phyloP scores from a whole-genome alignment of 2,888 invertebrate species.

The Caenorhabditis doughertyi region DNA sequence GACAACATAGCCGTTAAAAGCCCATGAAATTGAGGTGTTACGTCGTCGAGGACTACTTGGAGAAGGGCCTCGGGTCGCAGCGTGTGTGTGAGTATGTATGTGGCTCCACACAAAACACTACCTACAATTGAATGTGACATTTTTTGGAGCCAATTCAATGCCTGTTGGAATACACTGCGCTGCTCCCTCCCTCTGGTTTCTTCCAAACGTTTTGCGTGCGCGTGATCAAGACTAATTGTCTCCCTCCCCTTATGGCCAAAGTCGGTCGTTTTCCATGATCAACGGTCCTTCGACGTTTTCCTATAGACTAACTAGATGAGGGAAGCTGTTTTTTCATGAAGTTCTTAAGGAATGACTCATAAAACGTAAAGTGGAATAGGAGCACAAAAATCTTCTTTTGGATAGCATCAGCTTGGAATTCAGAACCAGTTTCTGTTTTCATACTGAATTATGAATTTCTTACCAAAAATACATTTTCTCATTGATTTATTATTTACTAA shows the following conservation, averaged over 20 bases:
- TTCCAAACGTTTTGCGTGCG: constrained; percentile 60
- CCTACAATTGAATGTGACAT: constrained; percentile 69
- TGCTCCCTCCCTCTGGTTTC: constrained; percentile 56
- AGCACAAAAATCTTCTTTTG: no score
- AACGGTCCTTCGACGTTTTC: constrained; percentile 45
- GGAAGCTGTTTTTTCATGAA: neutral
- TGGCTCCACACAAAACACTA: constrained; percentile 57
- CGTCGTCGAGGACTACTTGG: constrained; percentile 61
- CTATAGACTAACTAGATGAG: constrained; percentile 26
- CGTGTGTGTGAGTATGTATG: constrained; percentile 26
- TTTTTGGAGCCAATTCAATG: constrained; percentile 65
- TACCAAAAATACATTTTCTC: neutral
- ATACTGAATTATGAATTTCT: no score
- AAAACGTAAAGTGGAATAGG: no score
- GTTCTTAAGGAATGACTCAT: constrained; percentile 11
- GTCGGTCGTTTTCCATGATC: constrained; percentile 51
- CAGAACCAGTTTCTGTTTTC: neutral
- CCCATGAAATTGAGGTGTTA: constrained; percentile 68
- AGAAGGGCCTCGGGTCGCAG: constrained; percentile 2
- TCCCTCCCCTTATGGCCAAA: constrained; percentile 29
- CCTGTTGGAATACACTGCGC: constrained; percentile 55
- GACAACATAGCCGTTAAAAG: constrained; percentile 60
- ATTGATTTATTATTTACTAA: neutral
- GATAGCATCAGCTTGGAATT: no score
- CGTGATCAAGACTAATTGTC: constrained; percentile 62